Percentiles rank a stretch among this genome's conserved stretches.
Evolutionary conservation across 2,113 vertebrate species (phyloP).

Genomic region (Podilymbus podiceps): DNA sequence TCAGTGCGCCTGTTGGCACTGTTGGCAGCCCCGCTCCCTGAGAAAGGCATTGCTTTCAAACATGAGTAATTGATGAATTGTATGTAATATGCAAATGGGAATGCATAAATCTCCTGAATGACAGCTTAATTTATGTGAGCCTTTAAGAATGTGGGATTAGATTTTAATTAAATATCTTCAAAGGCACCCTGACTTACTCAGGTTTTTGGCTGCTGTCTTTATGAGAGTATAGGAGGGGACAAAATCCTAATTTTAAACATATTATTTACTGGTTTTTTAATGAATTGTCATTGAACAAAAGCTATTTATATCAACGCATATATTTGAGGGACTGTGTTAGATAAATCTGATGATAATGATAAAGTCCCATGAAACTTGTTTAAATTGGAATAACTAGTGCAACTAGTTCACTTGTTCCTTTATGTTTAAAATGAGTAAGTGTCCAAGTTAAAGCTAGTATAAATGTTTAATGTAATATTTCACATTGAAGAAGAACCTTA

Average conservation of each 20-base stretch:
- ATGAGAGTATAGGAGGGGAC: constrained; percentile 4
- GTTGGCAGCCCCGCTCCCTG: constrained; percentile 71
- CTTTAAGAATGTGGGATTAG: constrained; percentile 90
- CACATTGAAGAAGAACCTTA: not conserved
- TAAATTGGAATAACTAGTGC: not conserved
- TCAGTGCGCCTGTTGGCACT: constrained; percentile 59
- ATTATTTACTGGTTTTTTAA: constrained; percentile 26
- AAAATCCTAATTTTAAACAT: constrained; percentile 32
- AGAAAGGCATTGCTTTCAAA: constrained; percentile 81
- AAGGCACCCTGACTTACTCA: constrained; percentile 84
- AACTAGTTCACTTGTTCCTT: not conserved
- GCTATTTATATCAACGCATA: fast-evolving
- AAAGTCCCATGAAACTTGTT: not conserved
- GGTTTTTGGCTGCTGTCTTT: constrained; percentile 70
- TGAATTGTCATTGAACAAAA: not conserved
- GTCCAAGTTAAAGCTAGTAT: not conserved
- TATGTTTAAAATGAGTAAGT: not conserved
- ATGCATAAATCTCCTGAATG: constrained; percentile 89
- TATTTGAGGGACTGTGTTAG: not conserved
- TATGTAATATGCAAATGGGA: constrained; percentile 86
- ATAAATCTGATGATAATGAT: not conserved
- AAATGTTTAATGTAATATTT: not conserved
- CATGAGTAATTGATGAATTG: constrained; percentile 86
- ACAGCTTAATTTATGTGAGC: constrained; percentile 89
- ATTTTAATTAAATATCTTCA: constrained; percentile 93